Evolutionary conservation across 2,797 vertebrate species (phyloP), one percentile per base, ranked within the genome.

Genomic region (Siniperca undulata): DNA sequence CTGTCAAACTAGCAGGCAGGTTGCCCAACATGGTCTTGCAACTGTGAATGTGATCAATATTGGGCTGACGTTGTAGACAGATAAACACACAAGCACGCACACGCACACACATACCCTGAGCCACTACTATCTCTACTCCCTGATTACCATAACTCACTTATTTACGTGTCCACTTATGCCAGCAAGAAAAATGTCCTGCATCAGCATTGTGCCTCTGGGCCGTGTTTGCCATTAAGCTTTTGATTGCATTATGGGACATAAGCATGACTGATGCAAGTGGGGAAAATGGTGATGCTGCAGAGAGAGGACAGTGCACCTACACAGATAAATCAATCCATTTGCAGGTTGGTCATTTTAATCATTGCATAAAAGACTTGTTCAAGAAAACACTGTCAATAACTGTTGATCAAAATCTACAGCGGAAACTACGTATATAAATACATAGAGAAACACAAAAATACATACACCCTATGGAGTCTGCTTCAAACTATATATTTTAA

Each of bases 231-330:
- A 95, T 96, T 94, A 94, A 88, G 89, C 84, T 91, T 93, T 92
- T 94, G 87, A 94, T 95, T 95, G 88, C 84, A 92, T 96, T 95
- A 95, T 91, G 91, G 92, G 91, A 92, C 90, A 92, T 95, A 93
- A 95, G 92, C 92, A 92, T 95, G 94, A 95, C 91, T 94, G 93
- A 96, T 96, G 92, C 82, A 86, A 87, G 79, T 61, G 76, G 81
- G 79, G 77, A 58, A 87, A 85, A 87, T 79, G 82, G 82, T 81
- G 88, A 93, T 86, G 89, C 89, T 76, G 87, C 90, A 89, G 83
- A 88, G 85, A 86, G 67, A 78, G 78, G 82, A 88, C 77, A 40
- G 70, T 68, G 74, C 70, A 46, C 24, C 78, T 77, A 66, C 67
- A 80, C 60, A 48, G 58, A 89, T 86, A 77, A 82, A 91, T 91